Conservation (phyloP, 37 sponge, comb jelly and placozoan species). For the Beroe ovata region DNA sequence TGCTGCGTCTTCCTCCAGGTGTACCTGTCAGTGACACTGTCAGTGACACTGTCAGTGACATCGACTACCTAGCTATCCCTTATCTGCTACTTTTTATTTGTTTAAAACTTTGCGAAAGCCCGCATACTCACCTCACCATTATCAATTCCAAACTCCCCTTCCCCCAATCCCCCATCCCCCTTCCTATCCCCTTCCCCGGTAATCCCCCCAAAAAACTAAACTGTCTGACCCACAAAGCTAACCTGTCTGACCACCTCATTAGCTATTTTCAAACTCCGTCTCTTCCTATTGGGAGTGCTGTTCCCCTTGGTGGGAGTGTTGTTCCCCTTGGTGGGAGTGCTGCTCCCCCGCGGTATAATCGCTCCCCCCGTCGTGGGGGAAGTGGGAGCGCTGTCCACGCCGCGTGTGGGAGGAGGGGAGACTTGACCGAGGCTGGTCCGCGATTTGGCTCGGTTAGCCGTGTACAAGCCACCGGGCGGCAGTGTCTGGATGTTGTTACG, state of each 20-base stretch:
- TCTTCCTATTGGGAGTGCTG: constrained; percentile 37
- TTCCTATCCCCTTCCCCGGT: no score
- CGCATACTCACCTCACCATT: no score
- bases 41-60: no score
- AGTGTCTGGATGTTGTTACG: constrained; percentile 54
- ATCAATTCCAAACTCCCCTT: no score
- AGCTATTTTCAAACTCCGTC: constrained; percentile 53
- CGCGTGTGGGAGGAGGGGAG: background rate
- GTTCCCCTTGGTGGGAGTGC: background rate
- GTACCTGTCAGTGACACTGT: no score
- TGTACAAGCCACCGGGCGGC: constrained; percentile 61
- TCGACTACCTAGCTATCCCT: no score
- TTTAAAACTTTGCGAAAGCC: no score
- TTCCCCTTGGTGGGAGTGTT: background rate
- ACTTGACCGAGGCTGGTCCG: background rate
- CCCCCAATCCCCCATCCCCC: no score
- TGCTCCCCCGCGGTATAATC: background rate
- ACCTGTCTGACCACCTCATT: constrained; percentile 37
- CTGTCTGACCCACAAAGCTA: no score
- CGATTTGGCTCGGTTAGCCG: constrained; percentile 45
- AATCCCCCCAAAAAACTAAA: no score
- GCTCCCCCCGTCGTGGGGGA: background rate
- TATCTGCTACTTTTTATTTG: no score
- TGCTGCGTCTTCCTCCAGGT: background rate
- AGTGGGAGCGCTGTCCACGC: background rate